Conservation (phyloP, 2,888 invertebrate species). For the Drosophila formosana region DNA sequence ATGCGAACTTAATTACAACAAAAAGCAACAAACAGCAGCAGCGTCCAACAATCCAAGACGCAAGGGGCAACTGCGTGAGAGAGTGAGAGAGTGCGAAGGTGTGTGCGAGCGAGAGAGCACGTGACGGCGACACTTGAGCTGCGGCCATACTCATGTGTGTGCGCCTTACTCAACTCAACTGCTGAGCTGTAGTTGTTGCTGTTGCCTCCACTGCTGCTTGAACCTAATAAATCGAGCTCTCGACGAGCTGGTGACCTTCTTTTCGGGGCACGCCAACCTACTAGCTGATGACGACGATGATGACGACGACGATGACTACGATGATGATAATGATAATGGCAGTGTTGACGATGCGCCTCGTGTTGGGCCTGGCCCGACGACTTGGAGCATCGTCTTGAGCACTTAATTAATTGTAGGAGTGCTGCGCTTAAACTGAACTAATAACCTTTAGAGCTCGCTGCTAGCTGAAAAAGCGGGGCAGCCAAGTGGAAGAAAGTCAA, state of each 20-base stretch:
- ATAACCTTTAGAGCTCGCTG: conserved; percentile 66
- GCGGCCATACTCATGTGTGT: conserved; percentile 11
- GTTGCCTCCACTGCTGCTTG: conserved; percentile 46
- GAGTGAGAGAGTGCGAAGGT: no score
- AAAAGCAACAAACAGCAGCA: conserved; percentile 37
- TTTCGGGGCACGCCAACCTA: conserved; percentile 44
- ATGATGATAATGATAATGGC: conserved; percentile 30
- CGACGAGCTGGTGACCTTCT: conserved; percentile 72
- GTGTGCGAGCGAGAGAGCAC: neutral
- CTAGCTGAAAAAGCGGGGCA: conserved; percentile 22
- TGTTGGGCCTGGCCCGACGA: conserved; percentile 31
- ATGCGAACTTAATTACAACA: conserved; percentile 72
- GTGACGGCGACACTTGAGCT: conserved; percentile 52
- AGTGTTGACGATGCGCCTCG: conserved; percentile 31
- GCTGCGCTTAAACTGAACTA: conserved; percentile 74
- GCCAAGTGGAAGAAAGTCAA: conserved; percentile 21
- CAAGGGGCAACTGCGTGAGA: neutral
- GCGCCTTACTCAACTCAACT: neutral
- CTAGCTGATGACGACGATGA: conserved; percentile 7
- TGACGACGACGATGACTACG: conserved; percentile 14
- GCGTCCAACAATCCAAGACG: conserved; percentile 46
- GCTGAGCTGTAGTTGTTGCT: neutral
- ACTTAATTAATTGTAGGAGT: conserved; percentile 79
- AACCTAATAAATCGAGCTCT: conserved; percentile 78
- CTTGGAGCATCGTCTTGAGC: conserved; percentile 61